Evolutionary conservation across 2,888 invertebrate species (phyloP).

Genomic region (Yponomeuta evonymella): DNA sequence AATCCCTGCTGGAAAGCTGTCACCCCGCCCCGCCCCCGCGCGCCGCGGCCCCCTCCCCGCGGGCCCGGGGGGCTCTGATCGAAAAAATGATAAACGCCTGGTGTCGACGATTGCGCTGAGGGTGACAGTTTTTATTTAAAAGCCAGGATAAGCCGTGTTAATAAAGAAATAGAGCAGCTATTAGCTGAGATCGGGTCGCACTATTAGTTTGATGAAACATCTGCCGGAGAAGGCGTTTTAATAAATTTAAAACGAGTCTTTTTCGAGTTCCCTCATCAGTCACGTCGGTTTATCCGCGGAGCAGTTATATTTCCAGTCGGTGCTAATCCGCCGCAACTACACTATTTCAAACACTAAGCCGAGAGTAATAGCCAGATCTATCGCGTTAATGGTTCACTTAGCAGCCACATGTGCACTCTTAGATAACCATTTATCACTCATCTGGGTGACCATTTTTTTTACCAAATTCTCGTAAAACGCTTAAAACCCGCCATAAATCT

Average conservation of each 20-base stretch:
- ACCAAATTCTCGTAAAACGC: background rate
- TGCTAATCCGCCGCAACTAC: background rate
- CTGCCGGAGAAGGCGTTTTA: background rate
- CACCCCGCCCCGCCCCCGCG: conserved; percentile 48
- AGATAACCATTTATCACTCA: conserved; percentile 3
- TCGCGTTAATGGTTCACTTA: background rate
- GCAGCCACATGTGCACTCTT: background rate
- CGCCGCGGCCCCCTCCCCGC: conserved; percentile 22
- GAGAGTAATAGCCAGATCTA: background rate
- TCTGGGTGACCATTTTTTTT: background rate
- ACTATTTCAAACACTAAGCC: background rate
- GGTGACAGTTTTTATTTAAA: conserved; percentile 45
- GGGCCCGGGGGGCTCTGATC: conserved; percentile 36
- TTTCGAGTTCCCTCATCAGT: background rate
- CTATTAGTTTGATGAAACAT: background rate
- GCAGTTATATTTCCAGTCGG: background rate
- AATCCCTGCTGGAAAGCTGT: conserved; percentile 64
- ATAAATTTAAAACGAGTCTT: background rate
- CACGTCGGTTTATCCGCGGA: background rate
- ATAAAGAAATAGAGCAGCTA: conserved; percentile 13
- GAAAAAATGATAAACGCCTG: conserved; percentile 51
- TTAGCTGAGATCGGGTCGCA: conserved; percentile 4
- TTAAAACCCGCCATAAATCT: background rate
- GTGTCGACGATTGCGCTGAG: conserved; percentile 40
- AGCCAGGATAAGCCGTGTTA: conserved; percentile 30